Evolutionary conservation across 1,140 invertebrate genomes (phyloP), one percentile per base, ranked within the genome.

Genomic region (Marisa cornuarietis): DNA sequence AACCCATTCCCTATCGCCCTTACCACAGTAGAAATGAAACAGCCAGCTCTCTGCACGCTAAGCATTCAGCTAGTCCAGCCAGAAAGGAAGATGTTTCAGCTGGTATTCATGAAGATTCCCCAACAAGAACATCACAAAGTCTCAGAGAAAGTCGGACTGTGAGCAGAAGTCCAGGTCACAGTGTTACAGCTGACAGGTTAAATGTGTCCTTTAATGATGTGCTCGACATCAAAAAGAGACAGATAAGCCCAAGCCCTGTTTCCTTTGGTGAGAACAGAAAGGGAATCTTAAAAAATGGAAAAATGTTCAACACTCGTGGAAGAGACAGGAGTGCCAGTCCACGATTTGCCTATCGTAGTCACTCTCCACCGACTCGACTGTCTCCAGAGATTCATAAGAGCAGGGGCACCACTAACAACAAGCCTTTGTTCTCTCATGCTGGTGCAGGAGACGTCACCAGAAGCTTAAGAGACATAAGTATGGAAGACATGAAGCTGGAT

Each of bases 341-440:
- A 20, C 76, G 26, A 18, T 69, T 69, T 13, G 22, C 11, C n/a
- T n/a, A 20, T 20, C 49, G 69, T 26, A 76, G 71, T 42, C 82
- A 79, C 42, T 81, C 79, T 20, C 79, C 79, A 5, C 77, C 76
- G n/a, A 81, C 76, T n/a, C 63, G 68, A n/a, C 65, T 83, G 18
- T 76, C 79, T 54, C 79, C 79, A 6, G 76, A 73, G 8, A 22
- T 76, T 16, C 71, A 54, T 13, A 72, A 49, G 16, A 61, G 26
- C n/a, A 51, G 31, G 20, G 24, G 14, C 18, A 42, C 31, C 9
- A 31, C 14, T 16, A 42, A 24, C 24, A 58, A 58, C n/a, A 79
- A 61, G 69, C 68, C 71, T 51, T 20, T 69, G 54, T 73, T 71
- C 58, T 16, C 61, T 20, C 75, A 74, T n/a, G 52, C 66, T n/a